Conservation (phyloP, 2,888 invertebrate genomes). For the Pinctada fucata region DNA sequence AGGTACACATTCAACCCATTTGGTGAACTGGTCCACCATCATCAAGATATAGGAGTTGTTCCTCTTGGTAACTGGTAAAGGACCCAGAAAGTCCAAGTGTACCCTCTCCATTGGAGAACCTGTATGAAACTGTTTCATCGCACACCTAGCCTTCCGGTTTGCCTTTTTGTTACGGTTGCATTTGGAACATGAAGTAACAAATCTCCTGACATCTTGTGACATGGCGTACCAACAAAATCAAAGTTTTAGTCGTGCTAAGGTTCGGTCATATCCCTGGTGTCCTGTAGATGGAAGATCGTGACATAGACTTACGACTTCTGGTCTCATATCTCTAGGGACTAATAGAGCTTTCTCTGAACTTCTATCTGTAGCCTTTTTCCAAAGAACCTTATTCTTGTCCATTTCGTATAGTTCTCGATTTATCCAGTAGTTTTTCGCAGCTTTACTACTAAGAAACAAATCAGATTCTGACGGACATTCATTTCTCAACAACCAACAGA, state of each 20-base stretch:
- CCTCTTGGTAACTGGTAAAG: too few species aligned
- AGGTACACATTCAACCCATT: too few species aligned
- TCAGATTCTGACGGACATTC: background rate
- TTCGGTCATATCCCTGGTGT: background rate
- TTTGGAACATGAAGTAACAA: background rate
- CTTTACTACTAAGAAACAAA: background rate
- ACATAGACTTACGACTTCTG: background rate
- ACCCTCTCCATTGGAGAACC: too few species aligned
- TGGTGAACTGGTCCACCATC: too few species aligned
- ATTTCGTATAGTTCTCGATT: background rate
- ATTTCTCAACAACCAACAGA: background rate
- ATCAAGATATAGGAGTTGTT: too few species aligned
- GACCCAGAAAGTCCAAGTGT: too few species aligned
- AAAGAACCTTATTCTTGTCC: background rate
- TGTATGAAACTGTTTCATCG: background rate
- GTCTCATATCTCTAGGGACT: background rate
- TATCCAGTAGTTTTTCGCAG: background rate
- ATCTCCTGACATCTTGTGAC: background rate
- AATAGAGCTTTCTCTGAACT: background rate
- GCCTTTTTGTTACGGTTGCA: background rate
- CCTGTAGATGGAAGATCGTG: background rate
- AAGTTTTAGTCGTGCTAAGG: background rate
- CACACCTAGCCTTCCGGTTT: slow-evolving; percentile 1
- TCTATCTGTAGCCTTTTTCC: background rate
- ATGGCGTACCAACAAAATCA: background rate